These are phyloP conservation scores for Neogale vison DNA, from an alignment of 2,113 vertebrate species.

Conservation along the genomic window DNA sequence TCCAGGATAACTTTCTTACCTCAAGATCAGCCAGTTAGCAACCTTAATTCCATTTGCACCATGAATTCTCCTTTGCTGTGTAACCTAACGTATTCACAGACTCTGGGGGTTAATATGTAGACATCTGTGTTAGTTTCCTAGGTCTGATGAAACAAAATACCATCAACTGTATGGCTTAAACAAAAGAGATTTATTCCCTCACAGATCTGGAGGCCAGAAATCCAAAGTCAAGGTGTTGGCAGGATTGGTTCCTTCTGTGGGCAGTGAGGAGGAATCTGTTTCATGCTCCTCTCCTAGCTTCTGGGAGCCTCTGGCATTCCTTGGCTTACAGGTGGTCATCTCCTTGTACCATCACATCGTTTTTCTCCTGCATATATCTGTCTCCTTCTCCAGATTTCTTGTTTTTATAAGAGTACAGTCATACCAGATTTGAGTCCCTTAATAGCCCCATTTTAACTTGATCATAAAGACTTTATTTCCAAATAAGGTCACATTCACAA, in stretches of 20 bases:
- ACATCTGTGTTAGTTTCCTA: not conserved
- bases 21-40: not conserved
- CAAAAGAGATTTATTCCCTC: not conserved
- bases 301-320: not conserved
- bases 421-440: not conserved
- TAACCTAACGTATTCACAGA: not conserved
- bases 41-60: not conserved
- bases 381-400: not conserved
- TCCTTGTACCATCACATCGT: not conserved
- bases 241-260: not conserved
- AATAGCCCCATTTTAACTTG: not conserved
- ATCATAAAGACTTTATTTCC: not conserved
- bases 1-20: not conserved
- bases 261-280: not conserved
- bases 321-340: rapidly evolving
- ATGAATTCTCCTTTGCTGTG: not conserved
- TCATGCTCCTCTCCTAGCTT: not conserved
- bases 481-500: not conserved
- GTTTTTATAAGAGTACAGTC: not conserved
- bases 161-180: too few species aligned
- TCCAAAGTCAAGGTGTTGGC: not conserved
- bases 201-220: not conserved
- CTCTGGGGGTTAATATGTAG: not conserved
- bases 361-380: not conserved
- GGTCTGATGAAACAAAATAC: not conserved